Percentiles rank a stretch among this genome's conserved stretches.
These are phyloP conservation scores for Turritopsis dohrnii DNA, from an alignment of 30 jellyfish, hydroid and myxozoan genomes.

Conservation along the genomic window DNA sequence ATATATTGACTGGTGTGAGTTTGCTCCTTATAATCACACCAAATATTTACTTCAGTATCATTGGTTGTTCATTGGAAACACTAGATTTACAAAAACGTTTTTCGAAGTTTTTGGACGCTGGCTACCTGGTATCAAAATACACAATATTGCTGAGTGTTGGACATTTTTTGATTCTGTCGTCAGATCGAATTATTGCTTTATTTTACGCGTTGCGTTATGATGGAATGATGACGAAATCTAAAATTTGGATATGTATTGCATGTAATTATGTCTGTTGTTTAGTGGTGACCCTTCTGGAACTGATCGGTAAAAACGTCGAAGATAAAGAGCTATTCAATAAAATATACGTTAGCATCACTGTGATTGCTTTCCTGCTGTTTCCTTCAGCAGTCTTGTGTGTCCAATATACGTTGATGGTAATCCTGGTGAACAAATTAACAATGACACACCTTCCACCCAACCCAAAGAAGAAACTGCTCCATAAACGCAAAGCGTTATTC, in stretches of 20 bases:
- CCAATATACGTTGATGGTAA: neutral
- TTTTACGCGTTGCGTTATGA: neutral
- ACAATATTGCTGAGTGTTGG: neutral
- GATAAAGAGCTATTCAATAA: neutral
- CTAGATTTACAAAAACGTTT: neutral
- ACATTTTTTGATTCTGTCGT: constrained; percentile 6
- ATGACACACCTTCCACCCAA: neutral
- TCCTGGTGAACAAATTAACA: neutral
- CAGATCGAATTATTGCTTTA: constrained; percentile 7
- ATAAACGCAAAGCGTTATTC: neutral
- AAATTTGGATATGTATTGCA: neutral
- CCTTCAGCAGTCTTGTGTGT: neutral
- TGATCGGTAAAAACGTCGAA: neutral
- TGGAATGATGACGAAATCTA: neutral
- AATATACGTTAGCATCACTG: neutral
- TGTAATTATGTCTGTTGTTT: neutral
- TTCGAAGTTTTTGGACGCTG: neutral
- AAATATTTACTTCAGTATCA: neutral
- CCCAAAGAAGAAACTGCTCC: neutral
- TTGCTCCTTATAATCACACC: neutral
- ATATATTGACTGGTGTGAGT: neutral
- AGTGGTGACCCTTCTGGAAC: neutral
- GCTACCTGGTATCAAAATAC: neutral
- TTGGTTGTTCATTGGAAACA: neutral
- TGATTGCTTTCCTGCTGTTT: neutral